phyloP scores from a whole-genome alignment of 1,140 invertebrate species.

The Nasonia longicornis region DNA sequence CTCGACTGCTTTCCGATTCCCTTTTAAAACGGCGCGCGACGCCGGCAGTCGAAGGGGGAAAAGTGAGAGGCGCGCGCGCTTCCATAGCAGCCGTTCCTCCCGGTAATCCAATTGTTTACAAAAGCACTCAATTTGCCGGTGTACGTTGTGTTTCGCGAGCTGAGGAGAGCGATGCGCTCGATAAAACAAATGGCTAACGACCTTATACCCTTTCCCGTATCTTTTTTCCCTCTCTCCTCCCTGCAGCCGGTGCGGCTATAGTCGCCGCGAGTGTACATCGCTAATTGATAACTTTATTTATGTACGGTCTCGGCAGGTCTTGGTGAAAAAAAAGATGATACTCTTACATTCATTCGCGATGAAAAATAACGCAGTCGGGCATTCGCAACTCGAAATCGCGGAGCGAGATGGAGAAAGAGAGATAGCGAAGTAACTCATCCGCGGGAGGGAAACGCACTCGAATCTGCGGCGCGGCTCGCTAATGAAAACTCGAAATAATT shows the following conservation, averaged over 20 bases:
- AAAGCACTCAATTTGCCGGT: constrained; percentile 18
- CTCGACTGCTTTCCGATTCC: constrained; percentile 30
- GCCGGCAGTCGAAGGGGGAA: not conserved
- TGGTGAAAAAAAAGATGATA: not conserved
- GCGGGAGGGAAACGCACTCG: not conserved
- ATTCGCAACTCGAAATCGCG: not conserved
- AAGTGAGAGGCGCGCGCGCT: not conserved
- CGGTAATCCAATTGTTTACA: constrained; percentile 34
- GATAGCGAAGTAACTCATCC: not conserved
- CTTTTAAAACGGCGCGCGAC: not conserved
- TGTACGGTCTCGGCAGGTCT: not conserved
- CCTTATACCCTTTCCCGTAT: not conserved
- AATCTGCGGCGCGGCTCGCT: constrained; percentile 10
- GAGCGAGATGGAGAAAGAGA: not conserved
- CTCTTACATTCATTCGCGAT: not conserved
- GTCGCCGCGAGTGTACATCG: not conserved
- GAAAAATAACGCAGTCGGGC: not conserved
- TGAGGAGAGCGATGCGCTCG: not conserved
- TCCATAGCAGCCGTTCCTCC: not conserved
- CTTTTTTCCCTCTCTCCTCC: not conserved
- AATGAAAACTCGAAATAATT: constrained; percentile 41
- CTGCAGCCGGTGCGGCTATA: not conserved
- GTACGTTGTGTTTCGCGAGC: not conserved
- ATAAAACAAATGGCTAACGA: constrained; percentile 16
- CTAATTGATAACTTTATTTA: not conserved